Evolutionary conservation across 2,888 invertebrate species (phyloP).

Genomic region (Eumerus sabulonum): DNA sequence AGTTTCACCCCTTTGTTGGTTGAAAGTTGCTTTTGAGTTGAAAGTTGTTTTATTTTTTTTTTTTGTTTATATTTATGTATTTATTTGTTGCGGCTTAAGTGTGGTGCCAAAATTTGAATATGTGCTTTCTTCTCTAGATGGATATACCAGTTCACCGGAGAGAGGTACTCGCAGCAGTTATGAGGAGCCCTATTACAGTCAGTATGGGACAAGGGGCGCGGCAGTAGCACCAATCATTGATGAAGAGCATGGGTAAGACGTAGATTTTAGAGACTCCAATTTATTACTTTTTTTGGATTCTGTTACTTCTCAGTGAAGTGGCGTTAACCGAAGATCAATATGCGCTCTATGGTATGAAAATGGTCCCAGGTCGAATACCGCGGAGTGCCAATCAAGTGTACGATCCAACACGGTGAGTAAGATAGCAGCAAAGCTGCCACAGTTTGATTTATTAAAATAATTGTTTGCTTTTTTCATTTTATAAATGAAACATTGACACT

Average conservation of each 20-base stretch:
- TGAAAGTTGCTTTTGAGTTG: conserved; percentile 13
- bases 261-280: too few species aligned
- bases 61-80: not conserved
- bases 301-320: conserved; percentile 81
- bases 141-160: conserved; percentile 94
- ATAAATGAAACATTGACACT: not conserved
- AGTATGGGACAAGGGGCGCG: conserved; percentile 84
- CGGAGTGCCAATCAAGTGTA: conserved; percentile 79
- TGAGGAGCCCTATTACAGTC: conserved; percentile 93
- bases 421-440: not conserved
- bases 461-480: not conserved
- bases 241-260: conserved; percentile 85
- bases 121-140: conserved; percentile 80
- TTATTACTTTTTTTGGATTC: conserved; percentile 24
- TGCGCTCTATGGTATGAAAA: conserved; percentile 85
- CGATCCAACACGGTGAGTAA: conserved; percentile 77
- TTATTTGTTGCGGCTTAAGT: not conserved
- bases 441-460: not conserved
- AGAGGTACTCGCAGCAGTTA: conserved; percentile 86
- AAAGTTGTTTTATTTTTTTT: conserved; percentile 12
- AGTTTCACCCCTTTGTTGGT: conserved; percentile 14
- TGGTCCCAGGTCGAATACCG: conserved; percentile 80
- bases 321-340: conserved; percentile 86
- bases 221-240: conserved; percentile 94
- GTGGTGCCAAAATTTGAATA: conserved; percentile 13